phyloP scores from a whole-genome alignment of 2,113 vertebrate genomes.

The Brachyhypopomus gauderio region DNA sequence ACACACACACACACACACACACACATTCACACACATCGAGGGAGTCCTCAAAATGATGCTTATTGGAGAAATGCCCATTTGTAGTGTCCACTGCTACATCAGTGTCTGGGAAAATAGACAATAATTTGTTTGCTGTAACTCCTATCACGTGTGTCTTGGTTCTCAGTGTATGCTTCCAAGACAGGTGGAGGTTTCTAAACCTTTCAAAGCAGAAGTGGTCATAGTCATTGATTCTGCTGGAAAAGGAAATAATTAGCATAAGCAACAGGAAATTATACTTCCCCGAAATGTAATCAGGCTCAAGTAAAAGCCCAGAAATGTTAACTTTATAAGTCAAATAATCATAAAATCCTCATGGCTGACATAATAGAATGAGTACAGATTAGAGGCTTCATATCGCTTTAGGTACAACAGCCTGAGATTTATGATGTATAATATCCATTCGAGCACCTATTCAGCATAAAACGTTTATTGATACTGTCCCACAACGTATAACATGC shows the following conservation, averaged over 20 bases:
- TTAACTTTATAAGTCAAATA: background rate
- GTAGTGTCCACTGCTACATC: background rate
- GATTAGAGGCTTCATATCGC: background rate
- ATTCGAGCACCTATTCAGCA: background rate
- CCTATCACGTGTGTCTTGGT: background rate
- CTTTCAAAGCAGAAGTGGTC: background rate
- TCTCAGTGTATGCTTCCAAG: slow-evolving; percentile 1
- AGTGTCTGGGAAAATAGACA: background rate
- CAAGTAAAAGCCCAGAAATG: background rate
- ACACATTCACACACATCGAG: no score
- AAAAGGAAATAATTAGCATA: background rate
- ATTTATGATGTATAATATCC: background rate
- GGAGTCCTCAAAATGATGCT: background rate
- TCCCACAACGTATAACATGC: background rate
- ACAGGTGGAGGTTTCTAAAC: background rate
- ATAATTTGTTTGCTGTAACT: background rate
- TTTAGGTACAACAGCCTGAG: background rate
- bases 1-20: no score
- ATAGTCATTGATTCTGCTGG: background rate
- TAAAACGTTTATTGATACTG: background rate
- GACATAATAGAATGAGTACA: background rate
- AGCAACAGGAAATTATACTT: background rate
- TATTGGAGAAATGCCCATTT: background rate
- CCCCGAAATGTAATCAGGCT: background rate
- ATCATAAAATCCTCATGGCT: background rate